These are phyloP conservation scores for Chrysogorgia sp. DNA, from an alignment of 92 coral and sea anemone genomes.

Conservation along the genomic window DNA sequence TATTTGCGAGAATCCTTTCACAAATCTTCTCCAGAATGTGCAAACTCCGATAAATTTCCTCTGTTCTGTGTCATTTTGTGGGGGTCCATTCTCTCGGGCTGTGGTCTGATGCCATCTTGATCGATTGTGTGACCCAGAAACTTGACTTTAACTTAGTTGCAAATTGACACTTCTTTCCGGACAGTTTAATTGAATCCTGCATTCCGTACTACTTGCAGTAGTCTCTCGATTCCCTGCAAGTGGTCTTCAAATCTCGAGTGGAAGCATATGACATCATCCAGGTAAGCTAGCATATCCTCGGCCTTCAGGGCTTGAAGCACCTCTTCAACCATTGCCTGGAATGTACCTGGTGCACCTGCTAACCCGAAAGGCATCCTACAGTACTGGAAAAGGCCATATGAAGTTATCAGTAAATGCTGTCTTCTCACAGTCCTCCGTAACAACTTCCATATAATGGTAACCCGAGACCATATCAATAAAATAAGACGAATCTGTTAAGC, in stretches of 20 bases:
- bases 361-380: slow-evolving; percentile 62
- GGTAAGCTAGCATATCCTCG: slow-evolving; percentile 58
- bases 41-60: slow-evolving; percentile 58
- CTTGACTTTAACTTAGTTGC: slow-evolving; percentile 39
- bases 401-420: slow-evolving; percentile 64
- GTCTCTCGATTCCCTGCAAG: slow-evolving; percentile 44
- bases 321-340: slow-evolving; percentile 55
- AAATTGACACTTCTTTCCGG: slow-evolving; percentile 67
- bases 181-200: slow-evolving; percentile 64
- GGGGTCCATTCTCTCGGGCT: slow-evolving; percentile 62
- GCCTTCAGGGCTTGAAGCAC: slow-evolving; percentile 43
- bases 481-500: slow-evolving; percentile 34
- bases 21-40: slow-evolving; percentile 61
- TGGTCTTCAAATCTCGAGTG: slow-evolving; percentile 58
- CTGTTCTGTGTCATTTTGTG: slow-evolving; percentile 54
- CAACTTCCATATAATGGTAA: slow-evolving; percentile 46
- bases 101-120: slow-evolving; percentile 55
- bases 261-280: slow-evolving; percentile 69
- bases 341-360: slow-evolving; percentile 59
- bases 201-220: slow-evolving; percentile 42
- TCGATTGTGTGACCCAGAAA: slow-evolving; percentile 57
- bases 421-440: slow-evolving; percentile 44
- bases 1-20: slow-evolving; percentile 57
- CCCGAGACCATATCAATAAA: slow-evolving; percentile 54
- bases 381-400: slow-evolving; percentile 58